These are phyloP conservation scores for Odobenus rosmarus DNA, from an alignment of 2,113 vertebrate genomes.

Conservation along the genomic window DNA sequence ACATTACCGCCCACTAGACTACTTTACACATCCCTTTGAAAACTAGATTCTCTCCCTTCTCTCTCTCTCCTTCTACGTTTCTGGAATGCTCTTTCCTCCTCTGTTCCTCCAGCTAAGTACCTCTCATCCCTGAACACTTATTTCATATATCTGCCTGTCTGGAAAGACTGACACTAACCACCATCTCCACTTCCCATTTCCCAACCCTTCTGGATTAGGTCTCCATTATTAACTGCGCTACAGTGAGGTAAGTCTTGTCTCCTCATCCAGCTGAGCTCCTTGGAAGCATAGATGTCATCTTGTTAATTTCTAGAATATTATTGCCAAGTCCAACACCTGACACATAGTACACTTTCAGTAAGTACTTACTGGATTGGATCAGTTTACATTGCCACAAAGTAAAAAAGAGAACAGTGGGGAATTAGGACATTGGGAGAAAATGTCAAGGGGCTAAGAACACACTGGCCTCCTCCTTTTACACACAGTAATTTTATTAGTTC, in stretches of 20 bases:
- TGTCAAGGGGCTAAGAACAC: neutral
- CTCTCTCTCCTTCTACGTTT: neutral
- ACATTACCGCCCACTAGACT: neutral
- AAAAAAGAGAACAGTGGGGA: neutral
- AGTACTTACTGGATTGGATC: neutral
- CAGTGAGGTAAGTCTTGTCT: neutral
- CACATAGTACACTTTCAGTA: neutral
- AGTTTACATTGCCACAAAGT: neutral
- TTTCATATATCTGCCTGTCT: neutral
- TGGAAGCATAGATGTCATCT: neutral
- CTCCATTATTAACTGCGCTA: neutral
- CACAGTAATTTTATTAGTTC: neutral
- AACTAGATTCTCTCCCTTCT: neutral
- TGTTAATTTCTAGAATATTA: neutral
- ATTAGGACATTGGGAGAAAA: neutral
- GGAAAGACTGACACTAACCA: neutral
- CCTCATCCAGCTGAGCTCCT: neutral
- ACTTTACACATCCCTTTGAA: neutral
- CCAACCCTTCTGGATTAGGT: neutral
- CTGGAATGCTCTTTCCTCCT: neutral
- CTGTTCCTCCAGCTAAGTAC: neutral
- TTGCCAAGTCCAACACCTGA: neutral
- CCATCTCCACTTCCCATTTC: neutral
- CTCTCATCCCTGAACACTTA: neutral
- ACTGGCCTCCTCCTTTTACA: neutral